Base-by-base conservation (phyloP, 2,113 vertebrate species). In the Microcebus murinus region DNA sequence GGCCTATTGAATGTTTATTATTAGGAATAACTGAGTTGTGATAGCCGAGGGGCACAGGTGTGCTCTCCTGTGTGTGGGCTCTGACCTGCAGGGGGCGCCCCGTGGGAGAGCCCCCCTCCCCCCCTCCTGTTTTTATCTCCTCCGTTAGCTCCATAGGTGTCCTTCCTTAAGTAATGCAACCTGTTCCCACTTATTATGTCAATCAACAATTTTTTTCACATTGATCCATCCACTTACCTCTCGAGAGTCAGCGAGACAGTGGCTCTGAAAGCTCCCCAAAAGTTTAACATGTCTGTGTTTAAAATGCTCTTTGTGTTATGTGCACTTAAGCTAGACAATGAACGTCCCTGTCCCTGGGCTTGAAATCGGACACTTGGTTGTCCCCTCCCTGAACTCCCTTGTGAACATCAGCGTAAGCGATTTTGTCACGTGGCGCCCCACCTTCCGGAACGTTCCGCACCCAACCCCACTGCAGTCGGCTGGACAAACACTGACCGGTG, bases 61-160 rank as follows among this genome's bases (percentile, higher is more conserved):
- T 5, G 18, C 55, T 21, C 5, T 57, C 59, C 59, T 11, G 59
- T 61, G 8, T n/a, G 3, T 7, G 23, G 79, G 29, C 63, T 21
- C 8, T 63, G 8, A 9, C 0, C 0, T 70, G 18, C 39, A 25
- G 31, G 23, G 45, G 11, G 1, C 27, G 10, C 42, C 4, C 0
- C 1, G 2, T 18, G 12, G 21, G 36, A 48, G 20, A 14, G 25
- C n/a, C 3, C 42, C 42, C 50, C 4, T 25, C n/a, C 3, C 42
- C 6, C 50, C 4, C 14, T 17, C 36, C 42, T 17, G 1, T 27
- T 29, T 12, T 27, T 1, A 61, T 39, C 1, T 25, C 39, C 61
- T 15, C 31, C 11, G 1, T 3, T 15, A 31, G 15, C 42, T 79
- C 20, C 6, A 7, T 9, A 8, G 34, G 48, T 8, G 17, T 17